Evolutionary conservation across 2,113 vertebrate species (phyloP), one percentile per base, ranked within the genome.

Genomic region (Acrocephalus kingi): DNA sequence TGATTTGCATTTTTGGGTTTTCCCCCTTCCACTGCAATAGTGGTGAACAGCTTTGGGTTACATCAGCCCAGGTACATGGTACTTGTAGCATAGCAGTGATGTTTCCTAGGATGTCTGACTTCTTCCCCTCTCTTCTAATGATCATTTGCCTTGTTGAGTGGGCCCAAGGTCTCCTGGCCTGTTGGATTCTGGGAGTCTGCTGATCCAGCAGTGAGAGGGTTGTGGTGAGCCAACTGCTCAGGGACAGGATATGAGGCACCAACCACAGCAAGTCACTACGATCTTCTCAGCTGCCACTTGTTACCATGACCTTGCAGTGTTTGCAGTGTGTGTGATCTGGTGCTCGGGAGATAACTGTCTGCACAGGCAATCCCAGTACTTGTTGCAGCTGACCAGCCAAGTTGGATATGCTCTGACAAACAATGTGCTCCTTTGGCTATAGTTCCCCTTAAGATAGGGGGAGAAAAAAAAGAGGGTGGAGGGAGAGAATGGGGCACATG

Each of bases 361-460:
- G 41, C 74, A 51, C 2, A 37, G 39, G 33, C 52, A 39, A 8
- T 66, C 49, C 41, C 33, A 15, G 35, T 63, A 20, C 52, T 21
- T 48, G 28, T 28, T 9, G 4, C 11, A 17, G 28, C 30, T 51
- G n/a, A 24, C 9, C 48, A 27, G 7, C 37, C 51, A 28, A 31
- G 28, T 2, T 82, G 62, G 30, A 11, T 58, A 18, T 0, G 0
- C 16, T 69, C 7, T 30, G 25, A 27, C 0, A 6, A 75, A 21
- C 41, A 51, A 10, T 4, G 3, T 35, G 46, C 17, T 83, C 7
- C 46, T 86, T 88, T 7, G n/a, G 56, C 41, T 69, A 5, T 58
- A 2, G 1, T 41, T 30, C 23, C 30, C 24, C 16, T 64, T 63
- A 30, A 54, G 41, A 49, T 4, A 5, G 30, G 3, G 14, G 5